These are phyloP conservation scores for Tachina lurida DNA, from an alignment of 2,888 invertebrate genomes.

Conservation along the genomic window DNA sequence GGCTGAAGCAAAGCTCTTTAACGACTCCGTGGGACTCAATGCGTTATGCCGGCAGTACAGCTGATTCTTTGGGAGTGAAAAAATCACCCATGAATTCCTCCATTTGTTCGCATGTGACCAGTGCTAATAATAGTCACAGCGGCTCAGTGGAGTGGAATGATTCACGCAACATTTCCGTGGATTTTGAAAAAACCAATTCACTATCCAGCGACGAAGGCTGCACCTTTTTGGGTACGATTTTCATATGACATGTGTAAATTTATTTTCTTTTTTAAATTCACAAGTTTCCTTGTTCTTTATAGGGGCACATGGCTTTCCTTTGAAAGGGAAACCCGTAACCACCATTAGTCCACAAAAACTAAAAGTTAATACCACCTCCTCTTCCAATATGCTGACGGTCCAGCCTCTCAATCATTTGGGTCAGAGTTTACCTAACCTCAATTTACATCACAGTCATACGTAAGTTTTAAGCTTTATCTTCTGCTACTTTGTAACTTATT, in stretches of 20 bases:
- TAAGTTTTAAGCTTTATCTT: conserved; percentile 75
- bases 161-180: conserved; percentile 85
- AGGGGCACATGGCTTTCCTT: conserved; percentile 74
- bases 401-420: conserved; percentile 88
- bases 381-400: conserved; percentile 90
- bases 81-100: conserved; percentile 83
- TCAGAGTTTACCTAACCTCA: conserved; percentile 91
- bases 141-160: conserved; percentile 88
- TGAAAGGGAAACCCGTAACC: conserved; percentile 77
- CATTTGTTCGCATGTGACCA: conserved; percentile 86
- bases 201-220: conserved; percentile 86
- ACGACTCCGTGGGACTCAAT: conserved; percentile 79
- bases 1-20: conserved; percentile 84
- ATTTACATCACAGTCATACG: conserved; percentile 81
- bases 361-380: conserved; percentile 78
- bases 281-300: conserved; percentile 5
- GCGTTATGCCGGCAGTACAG: conserved; percentile 77
- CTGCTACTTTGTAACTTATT: background rate
- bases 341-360: conserved; percentile 82
- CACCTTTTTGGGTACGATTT: conserved; percentile 75
- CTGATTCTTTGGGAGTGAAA: conserved; percentile 80
- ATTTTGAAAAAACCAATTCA: conserved; percentile 87
- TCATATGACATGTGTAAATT: background rate
- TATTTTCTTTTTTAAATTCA: background rate
- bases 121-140: conserved; percentile 89